Evolutionary conservation across 2,797 vertebrate species (phyloP).

Genomic region (Phataginus tetradactyla): DNA sequence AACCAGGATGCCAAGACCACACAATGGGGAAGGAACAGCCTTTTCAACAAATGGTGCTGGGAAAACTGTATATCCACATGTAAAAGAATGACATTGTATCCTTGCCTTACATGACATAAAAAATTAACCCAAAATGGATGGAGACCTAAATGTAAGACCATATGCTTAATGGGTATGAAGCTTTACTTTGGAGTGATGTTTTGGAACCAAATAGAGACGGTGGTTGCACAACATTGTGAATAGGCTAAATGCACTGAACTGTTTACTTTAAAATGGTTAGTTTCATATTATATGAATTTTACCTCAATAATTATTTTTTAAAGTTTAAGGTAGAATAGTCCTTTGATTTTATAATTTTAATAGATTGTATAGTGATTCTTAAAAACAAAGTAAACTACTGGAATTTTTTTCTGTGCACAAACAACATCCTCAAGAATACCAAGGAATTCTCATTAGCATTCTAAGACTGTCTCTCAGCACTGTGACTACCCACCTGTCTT

Average conservation of each 20-base stretch:
- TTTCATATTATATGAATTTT: neutral
- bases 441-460: neutral
- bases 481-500: neutral
- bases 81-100: neutral
- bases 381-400: conserved; percentile 20
- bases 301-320: conserved; percentile 10
- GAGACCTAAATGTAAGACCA: neutral
- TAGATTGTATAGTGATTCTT: neutral
- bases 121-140: neutral
- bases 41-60: neutral
- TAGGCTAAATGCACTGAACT: neutral
- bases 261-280: neutral
- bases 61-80: neutral
- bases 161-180: neutral
- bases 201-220: neutral
- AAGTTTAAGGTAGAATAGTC: neutral
- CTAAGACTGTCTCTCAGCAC: neutral
- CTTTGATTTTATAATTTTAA: conserved; percentile 17
- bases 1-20: neutral
- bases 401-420: neutral
- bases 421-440: neutral
- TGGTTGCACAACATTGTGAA: neutral
- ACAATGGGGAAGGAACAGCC: neutral
- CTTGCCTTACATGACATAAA: neutral
- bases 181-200: neutral